A percentile compares a stretch with the other conserved stretches of the same genome.
phyloP scores from a whole-genome alignment of 2,797 vertebrate genomes.

The Danio choprae region DNA sequence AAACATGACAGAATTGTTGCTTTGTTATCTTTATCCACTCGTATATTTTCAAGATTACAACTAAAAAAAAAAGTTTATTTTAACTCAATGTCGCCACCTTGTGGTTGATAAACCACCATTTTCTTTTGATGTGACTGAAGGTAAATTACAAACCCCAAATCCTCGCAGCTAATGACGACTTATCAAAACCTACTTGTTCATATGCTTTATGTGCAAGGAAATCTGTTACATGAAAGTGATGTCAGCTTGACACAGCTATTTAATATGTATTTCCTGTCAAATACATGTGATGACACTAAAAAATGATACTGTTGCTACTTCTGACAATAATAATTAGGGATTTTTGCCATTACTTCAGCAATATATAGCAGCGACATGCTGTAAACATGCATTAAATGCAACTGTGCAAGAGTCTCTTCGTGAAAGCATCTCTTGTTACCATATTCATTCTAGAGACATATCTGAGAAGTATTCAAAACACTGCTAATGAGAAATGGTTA shows the following conservation, averaged over 20 bases:
- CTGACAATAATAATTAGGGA: background rate
- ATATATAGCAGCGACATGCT: constrained; percentile 3
- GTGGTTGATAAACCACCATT: constrained; percentile 31
- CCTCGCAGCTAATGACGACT: constrained; percentile 20
- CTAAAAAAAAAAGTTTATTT: constrained; percentile 44
- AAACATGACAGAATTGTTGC: background rate
- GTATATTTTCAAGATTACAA: constrained; percentile 28
- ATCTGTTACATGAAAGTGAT: background rate
- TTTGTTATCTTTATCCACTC: constrained; percentile 24
- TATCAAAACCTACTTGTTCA: constrained; percentile 16
- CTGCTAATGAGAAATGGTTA: background rate
- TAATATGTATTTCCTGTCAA: background rate
- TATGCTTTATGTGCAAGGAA: background rate
- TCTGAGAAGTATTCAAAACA: constrained; percentile 10
- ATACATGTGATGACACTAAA: background rate
- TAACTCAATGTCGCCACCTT: constrained; percentile 64
- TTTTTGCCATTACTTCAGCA: background rate
- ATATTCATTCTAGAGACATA: background rate
- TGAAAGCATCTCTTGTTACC: background rate
- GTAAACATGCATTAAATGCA: background rate
- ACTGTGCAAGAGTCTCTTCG: background rate
- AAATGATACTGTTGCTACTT: background rate
- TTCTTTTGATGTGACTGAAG: constrained; percentile 18
- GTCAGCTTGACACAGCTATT: background rate
- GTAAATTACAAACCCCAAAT: constrained; percentile 25